A percentile compares a stretch with the other conserved stretches of the same genome.
Conservation (phyloP, 2,797 vertebrate genomes). For the Antennarius maculatus region DNA sequence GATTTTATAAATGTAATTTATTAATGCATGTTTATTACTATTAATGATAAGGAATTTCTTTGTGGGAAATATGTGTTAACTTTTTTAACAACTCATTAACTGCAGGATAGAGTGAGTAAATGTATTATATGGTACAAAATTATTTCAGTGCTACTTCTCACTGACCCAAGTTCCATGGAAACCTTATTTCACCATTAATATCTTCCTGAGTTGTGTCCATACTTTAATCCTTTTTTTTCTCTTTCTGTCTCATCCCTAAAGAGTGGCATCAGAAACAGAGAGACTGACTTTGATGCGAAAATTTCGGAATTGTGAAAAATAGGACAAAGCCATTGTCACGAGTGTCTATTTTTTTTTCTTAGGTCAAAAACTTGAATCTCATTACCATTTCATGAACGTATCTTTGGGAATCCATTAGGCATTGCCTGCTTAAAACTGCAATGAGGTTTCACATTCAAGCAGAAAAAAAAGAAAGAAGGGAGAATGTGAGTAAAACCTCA, state of each 20-base stretch:
- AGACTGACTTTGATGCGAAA: constrained; percentile 32
- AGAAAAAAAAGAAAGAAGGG: constrained; percentile 45
- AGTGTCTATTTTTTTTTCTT: constrained; percentile 46
- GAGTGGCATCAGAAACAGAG: constrained; percentile 24
- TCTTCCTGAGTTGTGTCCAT: constrained; percentile 24
- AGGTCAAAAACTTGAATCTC: constrained; percentile 73
- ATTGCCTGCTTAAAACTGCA: constrained; percentile 65
- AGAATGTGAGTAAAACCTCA: constrained; percentile 58
- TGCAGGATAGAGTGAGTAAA: neutral
- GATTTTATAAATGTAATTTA: too few relatives aligned
- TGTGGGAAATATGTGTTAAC: neutral
- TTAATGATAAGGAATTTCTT: neutral
- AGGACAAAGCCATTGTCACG: constrained; percentile 60
- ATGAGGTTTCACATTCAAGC: constrained; percentile 62
- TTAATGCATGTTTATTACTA: neutral
- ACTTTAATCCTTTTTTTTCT: constrained; percentile 9
- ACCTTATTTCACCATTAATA: constrained; percentile 37
- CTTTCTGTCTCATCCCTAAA: constrained; percentile 30
- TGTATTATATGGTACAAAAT: neutral
- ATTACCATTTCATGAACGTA: constrained; percentile 76
- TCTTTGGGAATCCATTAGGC: constrained; percentile 71
- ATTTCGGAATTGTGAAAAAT: constrained; percentile 53
- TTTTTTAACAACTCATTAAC: constrained; percentile 3
- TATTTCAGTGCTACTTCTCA: neutral
- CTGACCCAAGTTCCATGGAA: constrained; percentile 1